Conservation (phyloP, 92 coral and sea anemone species). For the Parazoanthus darwini region DNA sequence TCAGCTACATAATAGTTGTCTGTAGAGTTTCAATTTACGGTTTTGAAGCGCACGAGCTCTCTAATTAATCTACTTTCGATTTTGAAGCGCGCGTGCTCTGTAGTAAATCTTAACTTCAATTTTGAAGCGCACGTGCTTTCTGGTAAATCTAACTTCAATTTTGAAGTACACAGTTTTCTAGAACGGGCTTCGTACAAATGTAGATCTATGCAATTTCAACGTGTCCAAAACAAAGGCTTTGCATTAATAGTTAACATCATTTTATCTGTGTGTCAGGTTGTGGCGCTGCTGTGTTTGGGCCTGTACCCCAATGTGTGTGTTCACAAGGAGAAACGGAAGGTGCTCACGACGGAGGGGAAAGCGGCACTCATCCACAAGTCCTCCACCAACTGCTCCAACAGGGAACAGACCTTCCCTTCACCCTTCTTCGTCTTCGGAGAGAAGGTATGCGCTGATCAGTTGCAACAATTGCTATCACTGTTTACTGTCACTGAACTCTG, state of each 20-base stretch:
- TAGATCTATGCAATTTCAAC: not conserved
- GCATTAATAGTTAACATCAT: not conserved
- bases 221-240: not conserved
- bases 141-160: no score
- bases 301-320: slow-evolving; percentile 97
- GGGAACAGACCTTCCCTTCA: slow-evolving; percentile 96
- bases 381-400: slow-evolving; percentile 92
- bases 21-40: no score
- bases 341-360: slow-evolving; percentile 94
- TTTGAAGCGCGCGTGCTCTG: no score
- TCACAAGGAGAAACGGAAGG: slow-evolving; percentile 96
- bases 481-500: not conserved
- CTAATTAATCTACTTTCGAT: no score
- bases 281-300: slow-evolving; percentile 91
- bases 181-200: not conserved
- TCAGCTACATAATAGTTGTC: no score
- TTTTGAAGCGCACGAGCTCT: no score
- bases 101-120: no score
- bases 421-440: slow-evolving; percentile 98
- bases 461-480: not conserved
- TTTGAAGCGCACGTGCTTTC: no score
- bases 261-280: slow-evolving; percentile 57
- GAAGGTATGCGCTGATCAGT: slow-evolving; percentile 54
- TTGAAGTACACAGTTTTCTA: no score
- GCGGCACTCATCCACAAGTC: slow-evolving; percentile 99